Evolutionary conservation across 1,140 invertebrate genomes (phyloP).

Genomic region (Monomorium pharaonis): DNA sequence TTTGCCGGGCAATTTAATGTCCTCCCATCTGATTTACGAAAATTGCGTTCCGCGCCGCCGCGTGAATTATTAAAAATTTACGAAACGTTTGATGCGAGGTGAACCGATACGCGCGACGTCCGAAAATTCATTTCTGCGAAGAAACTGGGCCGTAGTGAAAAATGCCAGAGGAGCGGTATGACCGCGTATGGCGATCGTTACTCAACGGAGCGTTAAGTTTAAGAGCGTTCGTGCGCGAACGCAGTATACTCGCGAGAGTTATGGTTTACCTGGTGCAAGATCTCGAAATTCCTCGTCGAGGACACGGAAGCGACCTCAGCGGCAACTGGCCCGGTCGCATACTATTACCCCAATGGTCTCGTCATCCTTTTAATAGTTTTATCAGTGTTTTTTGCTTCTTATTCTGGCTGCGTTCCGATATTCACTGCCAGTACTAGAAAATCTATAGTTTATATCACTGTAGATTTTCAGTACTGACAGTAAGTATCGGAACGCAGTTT

Average conservation of each 20-base stretch:
- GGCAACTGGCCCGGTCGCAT: slow-evolving; percentile 66
- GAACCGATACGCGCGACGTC: background rate
- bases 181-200: slow-evolving; percentile 34
- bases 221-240: slow-evolving; percentile 49
- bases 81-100: background rate
- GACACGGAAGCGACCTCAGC: slow-evolving; percentile 74
- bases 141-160: background rate
- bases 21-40: background rate
- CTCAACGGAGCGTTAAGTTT: slow-evolving; percentile 56
- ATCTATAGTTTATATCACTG: too few relatives aligned
- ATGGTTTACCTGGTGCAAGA: slow-evolving; percentile 58
- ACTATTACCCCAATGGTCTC: slow-evolving; percentile 61
- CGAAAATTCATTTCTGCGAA: slow-evolving; percentile 35
- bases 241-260: slow-evolving; percentile 38
- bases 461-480: too few relatives aligned
- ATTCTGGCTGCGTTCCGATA: too few relatives aligned
- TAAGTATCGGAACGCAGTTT: too few relatives aligned
- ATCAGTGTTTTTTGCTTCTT: too few relatives aligned
- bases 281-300: slow-evolving; percentile 70
- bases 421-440: too few relatives aligned
- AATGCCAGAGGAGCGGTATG: slow-evolving; percentile 44
- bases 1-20: slow-evolving; percentile 11
- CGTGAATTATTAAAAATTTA: slow-evolving; percentile 1
- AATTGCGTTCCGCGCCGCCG: background rate
- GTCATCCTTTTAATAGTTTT: too few relatives aligned